phyloP scores from a whole-genome alignment of 2,888 invertebrate species.

The Trichacis sp. region DNA sequence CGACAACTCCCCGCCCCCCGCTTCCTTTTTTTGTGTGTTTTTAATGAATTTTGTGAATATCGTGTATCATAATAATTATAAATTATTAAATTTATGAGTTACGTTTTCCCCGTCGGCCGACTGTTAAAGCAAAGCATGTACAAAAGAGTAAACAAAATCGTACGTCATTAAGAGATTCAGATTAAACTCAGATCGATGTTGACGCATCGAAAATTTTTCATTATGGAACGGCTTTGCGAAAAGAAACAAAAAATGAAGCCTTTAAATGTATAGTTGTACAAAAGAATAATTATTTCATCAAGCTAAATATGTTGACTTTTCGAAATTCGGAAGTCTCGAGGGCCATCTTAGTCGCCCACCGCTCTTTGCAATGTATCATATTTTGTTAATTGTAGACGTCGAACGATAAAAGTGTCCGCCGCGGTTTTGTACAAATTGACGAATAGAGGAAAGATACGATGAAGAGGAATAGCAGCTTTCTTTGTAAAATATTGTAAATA shows the following conservation, averaged over 20 bases:
- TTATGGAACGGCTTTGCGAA: slow-evolving; percentile 54
- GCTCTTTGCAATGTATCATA: slow-evolving; percentile 65
- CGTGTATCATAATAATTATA: slow-evolving; percentile 68
- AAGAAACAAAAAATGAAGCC: too few relatives aligned
- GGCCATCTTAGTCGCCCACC: slow-evolving; percentile 35
- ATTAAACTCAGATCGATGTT: slow-evolving; percentile 27
- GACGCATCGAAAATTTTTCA: slow-evolving; percentile 50
- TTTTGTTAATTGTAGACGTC: slow-evolving; percentile 63
- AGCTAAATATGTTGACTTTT: too few relatives aligned
- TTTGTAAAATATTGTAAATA: slow-evolving; percentile 69
- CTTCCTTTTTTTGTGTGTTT: slow-evolving; percentile 54
- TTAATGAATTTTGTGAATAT: slow-evolving; percentile 68
- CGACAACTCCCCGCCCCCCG: slow-evolving; percentile 16
- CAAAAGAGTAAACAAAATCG: slow-evolving; percentile 6
- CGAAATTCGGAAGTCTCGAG: too few relatives aligned
- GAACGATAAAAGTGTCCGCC: slow-evolving; percentile 54
- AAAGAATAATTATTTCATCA: slow-evolving; percentile 54
- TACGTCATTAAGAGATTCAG: slow-evolving; percentile 23
- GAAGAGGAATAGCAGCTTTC: slow-evolving; percentile 63
- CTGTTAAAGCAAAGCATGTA: background rate
- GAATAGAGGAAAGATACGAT: slow-evolving; percentile 54
- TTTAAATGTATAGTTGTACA: slow-evolving; percentile 67
- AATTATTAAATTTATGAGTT: slow-evolving; percentile 67
- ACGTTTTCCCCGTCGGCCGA: slow-evolving; percentile 45
- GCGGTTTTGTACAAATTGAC: slow-evolving; percentile 55